Conservation (phyloP, 2,113 vertebrate species). For the Neoarius graeffei region DNA sequence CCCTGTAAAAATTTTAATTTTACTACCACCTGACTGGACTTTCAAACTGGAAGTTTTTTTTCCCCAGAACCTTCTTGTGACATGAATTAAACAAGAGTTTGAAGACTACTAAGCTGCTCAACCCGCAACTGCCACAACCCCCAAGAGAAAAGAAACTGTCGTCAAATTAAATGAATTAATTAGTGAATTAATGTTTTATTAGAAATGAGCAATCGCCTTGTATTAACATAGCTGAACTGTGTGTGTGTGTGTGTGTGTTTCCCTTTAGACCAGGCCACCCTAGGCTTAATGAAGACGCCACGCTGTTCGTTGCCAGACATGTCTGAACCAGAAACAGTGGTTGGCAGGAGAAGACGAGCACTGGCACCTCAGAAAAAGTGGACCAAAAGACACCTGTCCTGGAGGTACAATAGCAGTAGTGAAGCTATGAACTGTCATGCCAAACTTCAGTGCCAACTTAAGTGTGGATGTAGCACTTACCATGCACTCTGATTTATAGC, state of each 20-base stretch:
- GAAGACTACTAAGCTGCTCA: neutral
- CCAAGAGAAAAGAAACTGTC: neutral
- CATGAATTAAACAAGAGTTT: neutral
- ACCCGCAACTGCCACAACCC: neutral
- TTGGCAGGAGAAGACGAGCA: constrained; percentile 74
- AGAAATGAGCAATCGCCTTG: neutral
- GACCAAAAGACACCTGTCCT: constrained; percentile 92
- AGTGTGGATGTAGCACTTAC: neutral
- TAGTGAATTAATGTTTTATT: neutral
- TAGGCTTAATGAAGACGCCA: constrained; percentile 91
- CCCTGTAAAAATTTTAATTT: neutral
- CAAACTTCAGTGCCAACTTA: neutral
- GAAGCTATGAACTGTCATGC: neutral
- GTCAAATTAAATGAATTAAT: neutral
- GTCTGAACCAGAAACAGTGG: constrained; percentile 15
- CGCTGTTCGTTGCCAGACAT: constrained; percentile 93
- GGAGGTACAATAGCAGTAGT: constrained; percentile 79
- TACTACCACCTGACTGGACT: neutral
- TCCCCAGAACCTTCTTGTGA: neutral
- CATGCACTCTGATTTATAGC: neutral
- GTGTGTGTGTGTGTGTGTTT: constrained; percentile 7
- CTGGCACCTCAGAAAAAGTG: constrained; percentile 77
- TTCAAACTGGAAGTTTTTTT: neutral
- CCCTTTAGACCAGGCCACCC: constrained; percentile 82
- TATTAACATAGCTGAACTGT: neutral